These are phyloP conservation scores for Hippocampus comes DNA, from an alignment of 2,113 vertebrate genomes.

Conservation along the genomic window DNA sequence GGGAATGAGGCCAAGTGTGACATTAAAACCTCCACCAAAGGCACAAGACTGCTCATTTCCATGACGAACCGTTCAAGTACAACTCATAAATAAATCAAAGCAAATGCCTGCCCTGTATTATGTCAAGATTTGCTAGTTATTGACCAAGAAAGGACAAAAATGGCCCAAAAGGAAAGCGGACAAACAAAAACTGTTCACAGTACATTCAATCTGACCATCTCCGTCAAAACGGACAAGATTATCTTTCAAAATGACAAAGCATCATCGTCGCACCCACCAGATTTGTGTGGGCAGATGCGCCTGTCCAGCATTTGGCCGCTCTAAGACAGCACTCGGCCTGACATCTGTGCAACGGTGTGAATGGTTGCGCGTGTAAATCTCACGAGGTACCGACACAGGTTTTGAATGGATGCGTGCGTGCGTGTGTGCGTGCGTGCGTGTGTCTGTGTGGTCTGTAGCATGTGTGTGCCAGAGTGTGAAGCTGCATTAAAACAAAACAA, in stretches of 20 bases:
- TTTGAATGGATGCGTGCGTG: background rate
- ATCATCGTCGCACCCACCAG: background rate
- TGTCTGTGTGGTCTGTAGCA: slow-evolving; percentile 40
- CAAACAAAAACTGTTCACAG: no score
- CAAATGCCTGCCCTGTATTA: background rate
- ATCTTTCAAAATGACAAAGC: background rate
- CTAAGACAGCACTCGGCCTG: background rate
- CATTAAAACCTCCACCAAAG: background rate
- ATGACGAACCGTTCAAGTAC: background rate
- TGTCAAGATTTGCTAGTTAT: background rate
- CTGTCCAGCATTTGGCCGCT: background rate
- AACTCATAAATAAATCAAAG: no score
- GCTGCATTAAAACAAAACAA: background rate
- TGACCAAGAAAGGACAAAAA: background rate
- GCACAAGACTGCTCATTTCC: background rate
- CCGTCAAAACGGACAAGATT: no score
- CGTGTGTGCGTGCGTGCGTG: slow-evolving; percentile 8
- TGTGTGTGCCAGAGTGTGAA: slow-evolving; percentile 17
- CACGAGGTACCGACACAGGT: background rate
- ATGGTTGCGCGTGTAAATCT: background rate
- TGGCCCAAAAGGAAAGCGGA: background rate
- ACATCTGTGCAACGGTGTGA: background rate
- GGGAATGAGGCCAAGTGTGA: background rate
- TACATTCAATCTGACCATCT: no score
- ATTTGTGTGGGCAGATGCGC: background rate